Evolutionary conservation across 2,888 invertebrate species (phyloP), one percentile per base, ranked within the genome.

Genomic region (Adela reaumurella): DNA sequence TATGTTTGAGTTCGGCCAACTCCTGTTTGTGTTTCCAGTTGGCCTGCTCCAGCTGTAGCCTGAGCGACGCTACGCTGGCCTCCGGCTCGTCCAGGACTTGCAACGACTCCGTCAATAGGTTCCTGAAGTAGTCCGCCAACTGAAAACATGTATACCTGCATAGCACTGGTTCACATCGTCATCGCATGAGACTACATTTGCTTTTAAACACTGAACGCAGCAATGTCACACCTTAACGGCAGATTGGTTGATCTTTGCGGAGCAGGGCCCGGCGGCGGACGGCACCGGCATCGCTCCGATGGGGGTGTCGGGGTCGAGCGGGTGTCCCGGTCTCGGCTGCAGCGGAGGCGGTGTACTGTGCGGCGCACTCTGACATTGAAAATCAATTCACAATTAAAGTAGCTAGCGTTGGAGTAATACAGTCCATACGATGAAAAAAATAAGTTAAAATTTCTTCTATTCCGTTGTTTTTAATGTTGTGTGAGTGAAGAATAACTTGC

Each of bases 11-110:
- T 59, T 92, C 91, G 0, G 80, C 68, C 2, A 93, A 59, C 67
- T 92, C 89, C 56, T 90, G 87, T 50, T 85, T 81, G 58, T 92
- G 89, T 43, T 81, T 78, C 83, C 90, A 89, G 55, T 83, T 82
- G 53, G 83, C 64, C 46, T 84, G 83, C 60, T 92, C 92, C 46
- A 90, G 71, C 66, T 90, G 89, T 54, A 88, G 61, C 56, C 84
- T 82, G 4, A 90, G 64, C 3, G 77, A 64, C 19, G 85, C 78
- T 48, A 86, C 67, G 41, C 83, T 81, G 0, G 88, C 83, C 17
- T 70, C 66, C 1, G 81, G 77, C 24, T 78, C 79, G 1, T 85
- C 81, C 55, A 89, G 58, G 59, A 87, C 87, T 47, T 81, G 79
- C 24, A 89, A 58, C 0, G 86, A 82, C 50, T 90, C 89, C 58